A percentile compares a stretch with the other conserved stretches of the same genome.
These are phyloP conservation scores for Anthrax anthrax DNA, from an alignment of 2,888 invertebrate genomes.

Conservation along the genomic window DNA sequence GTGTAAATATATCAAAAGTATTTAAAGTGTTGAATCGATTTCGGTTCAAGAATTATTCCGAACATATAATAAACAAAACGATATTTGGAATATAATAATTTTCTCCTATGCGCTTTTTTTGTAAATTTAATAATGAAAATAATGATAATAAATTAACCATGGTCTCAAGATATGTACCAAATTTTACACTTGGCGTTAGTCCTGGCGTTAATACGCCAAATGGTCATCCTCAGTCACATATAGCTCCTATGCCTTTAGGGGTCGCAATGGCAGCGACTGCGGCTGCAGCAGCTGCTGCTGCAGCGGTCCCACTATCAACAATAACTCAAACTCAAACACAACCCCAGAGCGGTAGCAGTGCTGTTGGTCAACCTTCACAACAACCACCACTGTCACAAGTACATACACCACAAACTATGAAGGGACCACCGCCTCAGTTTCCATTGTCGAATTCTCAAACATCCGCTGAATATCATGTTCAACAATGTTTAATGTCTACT, in stretches of 20 bases:
- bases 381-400: slow-evolving; percentile 5
- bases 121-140: too few species aligned
- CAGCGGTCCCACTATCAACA: slow-evolving; percentile 4
- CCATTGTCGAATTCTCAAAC: slow-evolving; percentile 7
- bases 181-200: slow-evolving; percentile 8
- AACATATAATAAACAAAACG: too few species aligned
- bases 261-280: slow-evolving; percentile 11
- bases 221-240: slow-evolving; percentile 7
- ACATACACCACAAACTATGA: slow-evolving; percentile 9
- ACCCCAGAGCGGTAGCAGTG: background rate
- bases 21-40: too few species aligned
- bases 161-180: slow-evolving; percentile 12
- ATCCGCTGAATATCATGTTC: slow-evolving; percentile 10
- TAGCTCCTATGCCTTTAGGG: slow-evolving; percentile 8
- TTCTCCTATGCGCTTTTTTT: too few species aligned
- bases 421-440: slow-evolving; percentile 6
- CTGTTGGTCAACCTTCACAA: background rate
- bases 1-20: too few species aligned
- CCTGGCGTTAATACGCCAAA: slow-evolving; percentile 8
- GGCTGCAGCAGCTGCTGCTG: slow-evolving; percentile 8
- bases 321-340: slow-evolving; percentile 3
- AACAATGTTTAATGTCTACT: slow-evolving; percentile 7
- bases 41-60: too few species aligned
- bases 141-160: slow-evolving; percentile 1
- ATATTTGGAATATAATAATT: too few species aligned